Percentiles rank a stretch among this genome's conserved stretches.
These are phyloP conservation scores for Plectus sambesii DNA, from an alignment of 1,140 invertebrate genomes.

Conservation along the genomic window DNA sequence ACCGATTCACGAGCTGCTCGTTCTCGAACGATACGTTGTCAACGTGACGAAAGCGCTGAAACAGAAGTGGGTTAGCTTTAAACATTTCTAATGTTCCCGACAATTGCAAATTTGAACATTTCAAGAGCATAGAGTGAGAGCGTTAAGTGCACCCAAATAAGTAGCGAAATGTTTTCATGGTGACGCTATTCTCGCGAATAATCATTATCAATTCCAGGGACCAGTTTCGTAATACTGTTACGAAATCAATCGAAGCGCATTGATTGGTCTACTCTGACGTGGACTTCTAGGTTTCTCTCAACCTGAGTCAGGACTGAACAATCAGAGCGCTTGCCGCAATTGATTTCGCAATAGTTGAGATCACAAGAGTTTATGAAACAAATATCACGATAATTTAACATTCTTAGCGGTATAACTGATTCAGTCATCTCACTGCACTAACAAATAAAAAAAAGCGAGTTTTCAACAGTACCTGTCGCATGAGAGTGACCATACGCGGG, in stretches of 20 bases:
- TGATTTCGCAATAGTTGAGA: too few species aligned
- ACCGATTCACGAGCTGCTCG: conserved; percentile 78
- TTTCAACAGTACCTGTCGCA: conserved; percentile 58
- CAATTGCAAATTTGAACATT: conserved; percentile 13
- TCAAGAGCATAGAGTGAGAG: conserved; percentile 3
- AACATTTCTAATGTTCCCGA: too few species aligned
- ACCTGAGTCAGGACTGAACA: background rate
- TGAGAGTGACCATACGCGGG: conserved; percentile 87
- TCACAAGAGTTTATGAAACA: background rate
- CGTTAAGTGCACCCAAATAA: background rate
- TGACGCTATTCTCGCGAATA: too few species aligned
- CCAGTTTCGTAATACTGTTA: conserved; percentile 23
- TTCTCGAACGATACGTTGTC: conserved; percentile 98
- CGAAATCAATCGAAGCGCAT: conserved; percentile 14
- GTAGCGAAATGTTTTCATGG: background rate
- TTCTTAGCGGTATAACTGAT: too few species aligned
- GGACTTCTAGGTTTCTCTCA: background rate
- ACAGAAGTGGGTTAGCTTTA: conserved; percentile 15
- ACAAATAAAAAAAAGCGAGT: too few species aligned
- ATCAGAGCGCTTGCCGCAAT: too few species aligned
- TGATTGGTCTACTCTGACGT: conserved; percentile 2
- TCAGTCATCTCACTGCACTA: too few species aligned
- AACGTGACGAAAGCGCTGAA: conserved; percentile 79
- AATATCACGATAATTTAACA: background rate
- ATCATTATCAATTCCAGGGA: too few species aligned